Conservation (phyloP, 2,888 invertebrate genomes). For the Aleiodes alternator region DNA sequence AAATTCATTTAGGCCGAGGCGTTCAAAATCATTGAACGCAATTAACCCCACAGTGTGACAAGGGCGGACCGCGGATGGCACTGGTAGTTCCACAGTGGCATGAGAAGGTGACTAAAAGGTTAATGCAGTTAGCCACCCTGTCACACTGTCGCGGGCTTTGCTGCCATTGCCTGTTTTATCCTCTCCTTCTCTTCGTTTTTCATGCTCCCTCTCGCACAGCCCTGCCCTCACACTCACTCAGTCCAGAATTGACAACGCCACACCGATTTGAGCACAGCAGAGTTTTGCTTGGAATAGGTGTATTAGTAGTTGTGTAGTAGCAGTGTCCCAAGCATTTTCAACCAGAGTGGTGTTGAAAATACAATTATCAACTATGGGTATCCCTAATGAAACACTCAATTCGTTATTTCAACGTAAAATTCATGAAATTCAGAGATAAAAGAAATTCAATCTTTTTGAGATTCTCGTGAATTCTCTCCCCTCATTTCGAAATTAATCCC, state of each 20-base stretch:
- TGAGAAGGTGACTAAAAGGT: slow-evolving; percentile 69
- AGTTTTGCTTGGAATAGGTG: slow-evolving; percentile 50
- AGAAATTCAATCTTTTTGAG: slow-evolving; percentile 27
- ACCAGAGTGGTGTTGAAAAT: slow-evolving; percentile 74
- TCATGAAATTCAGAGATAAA: slow-evolving; percentile 1
- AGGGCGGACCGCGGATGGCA: slow-evolving; percentile 56
- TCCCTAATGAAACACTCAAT: slow-evolving; percentile 73
- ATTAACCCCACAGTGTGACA: slow-evolving; percentile 69
- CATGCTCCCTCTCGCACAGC: slow-evolving; percentile 59
- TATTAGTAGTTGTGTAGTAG: slow-evolving; percentile 49
- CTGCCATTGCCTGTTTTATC: slow-evolving; percentile 37
- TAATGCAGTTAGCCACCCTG: slow-evolving; percentile 71
- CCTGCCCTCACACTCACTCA: slow-evolving; percentile 60
- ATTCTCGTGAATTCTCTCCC: background rate
- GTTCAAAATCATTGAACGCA: slow-evolving; percentile 73
- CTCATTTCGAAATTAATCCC: slow-evolving; percentile 33
- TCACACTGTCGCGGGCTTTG: slow-evolving; percentile 50
- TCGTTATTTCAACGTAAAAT: slow-evolving; percentile 13
- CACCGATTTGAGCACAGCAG: slow-evolving; percentile 60
- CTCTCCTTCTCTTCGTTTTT: slow-evolving; percentile 11
- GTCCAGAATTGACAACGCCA: slow-evolving; percentile 60
- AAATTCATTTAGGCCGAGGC: slow-evolving; percentile 70
- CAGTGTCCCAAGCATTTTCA: slow-evolving; percentile 64
- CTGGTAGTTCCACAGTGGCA: slow-evolving; percentile 49
- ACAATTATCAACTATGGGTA: slow-evolving; percentile 74